phyloP scores from a whole-genome alignment of 2,888 invertebrate species.

The Allolobophora icterica region DNA sequence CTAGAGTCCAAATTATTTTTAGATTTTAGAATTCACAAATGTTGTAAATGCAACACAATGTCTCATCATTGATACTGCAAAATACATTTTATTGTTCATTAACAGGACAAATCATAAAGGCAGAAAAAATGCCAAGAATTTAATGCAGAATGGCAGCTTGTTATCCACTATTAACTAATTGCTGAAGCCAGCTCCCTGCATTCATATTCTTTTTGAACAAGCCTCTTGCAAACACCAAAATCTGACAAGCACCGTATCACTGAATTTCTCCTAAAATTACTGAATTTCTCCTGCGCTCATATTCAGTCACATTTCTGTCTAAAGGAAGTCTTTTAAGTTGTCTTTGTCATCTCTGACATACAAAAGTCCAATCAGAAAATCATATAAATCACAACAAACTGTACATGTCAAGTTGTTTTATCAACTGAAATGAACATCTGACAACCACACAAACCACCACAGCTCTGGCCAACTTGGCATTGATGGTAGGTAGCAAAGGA shows the following conservation, averaged over 20 bases:
- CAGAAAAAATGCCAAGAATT: neutral
- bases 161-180: neutral
- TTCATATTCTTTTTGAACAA: neutral
- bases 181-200: neutral
- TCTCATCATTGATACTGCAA: neutral
- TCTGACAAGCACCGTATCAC: neutral
- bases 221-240: neutral
- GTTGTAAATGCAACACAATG: neutral
- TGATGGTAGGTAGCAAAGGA: constrained; percentile 25
- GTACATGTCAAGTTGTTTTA: neutral
- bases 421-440: neutral
- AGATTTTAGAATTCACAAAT: neutral
- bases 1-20: neutral
- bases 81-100: neutral
- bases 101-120: neutral
- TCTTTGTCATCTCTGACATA: neutral
- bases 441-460: neutral
- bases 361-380: neutral
- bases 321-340: neutral
- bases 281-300: neutral
- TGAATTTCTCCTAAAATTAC: neutral
- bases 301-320: neutral
- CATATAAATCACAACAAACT: constrained; percentile 3
- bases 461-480: neutral
- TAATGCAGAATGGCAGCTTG: neutral